Evolutionary conservation across 2,888 invertebrate genomes (phyloP), one percentile per base, ranked within the genome.

Genomic region (Maniola hyperantus): DNA sequence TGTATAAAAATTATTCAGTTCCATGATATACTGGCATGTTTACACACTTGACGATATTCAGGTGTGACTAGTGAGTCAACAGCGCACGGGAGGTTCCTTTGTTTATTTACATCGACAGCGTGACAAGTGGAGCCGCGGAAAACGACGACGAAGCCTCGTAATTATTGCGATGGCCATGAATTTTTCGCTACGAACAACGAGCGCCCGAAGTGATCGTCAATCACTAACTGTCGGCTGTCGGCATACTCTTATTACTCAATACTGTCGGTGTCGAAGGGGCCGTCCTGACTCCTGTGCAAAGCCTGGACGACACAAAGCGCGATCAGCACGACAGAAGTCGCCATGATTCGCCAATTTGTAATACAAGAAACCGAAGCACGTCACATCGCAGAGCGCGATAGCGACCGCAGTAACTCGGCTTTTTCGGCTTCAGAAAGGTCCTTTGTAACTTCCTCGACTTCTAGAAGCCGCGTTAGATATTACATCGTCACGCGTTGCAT

Each of bases 101-200:
- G 84, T 88, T 88, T 88, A 80, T 87, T 87, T 87, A 88, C 83
- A 78, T 74, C 72, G 64, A 67, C 75, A 75, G 77, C 76, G 78
- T 77, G 78, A 79, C 72, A 71, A 70, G 54, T 70, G 71, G 50
- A 63, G 67, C 70, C 67, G 68, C 63, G 72, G 70, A 69, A 46
- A 64, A 64, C 60, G 63, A 57, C 69, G 69, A 66, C 70, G 69
- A 64, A 57, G 59, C 60, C 54, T 61, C 39, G 13, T 60, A 60
- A 46, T 67, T 64, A 61, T 68, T 58, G 59, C 39, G 53, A 59
- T 65, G 65, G 64, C 69, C 71, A 59, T 74, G 69, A 72, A 75
- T 71, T 58, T 69, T 69, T 71, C 70, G 71, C 57, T 50, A 36
- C 64, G 48, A 34, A 39, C 33, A 55, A 73, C 76, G 74, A 88